Percentiles rank a stretch among this genome's conserved stretches.
Evolutionary conservation across 2,888 invertebrate species (phyloP).

Genomic region (Antheraea assamensis): DNA sequence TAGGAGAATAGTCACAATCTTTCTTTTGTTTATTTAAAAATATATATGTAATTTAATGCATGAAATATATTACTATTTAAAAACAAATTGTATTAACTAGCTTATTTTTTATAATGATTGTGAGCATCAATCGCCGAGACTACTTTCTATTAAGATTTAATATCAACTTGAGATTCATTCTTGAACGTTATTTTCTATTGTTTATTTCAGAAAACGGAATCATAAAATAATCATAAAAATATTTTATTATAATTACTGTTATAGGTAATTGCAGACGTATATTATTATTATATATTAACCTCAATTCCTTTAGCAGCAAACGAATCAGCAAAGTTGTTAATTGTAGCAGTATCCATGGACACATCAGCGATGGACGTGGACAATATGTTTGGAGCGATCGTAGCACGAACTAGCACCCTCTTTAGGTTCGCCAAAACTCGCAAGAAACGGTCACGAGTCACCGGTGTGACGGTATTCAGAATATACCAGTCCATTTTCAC

Average conservation of each 20-base stretch:
- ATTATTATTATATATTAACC: slow-evolving; percentile 51
- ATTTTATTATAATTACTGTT: background rate
- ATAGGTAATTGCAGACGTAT: background rate
- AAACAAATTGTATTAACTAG: too few species aligned
- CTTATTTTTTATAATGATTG: too few species aligned
- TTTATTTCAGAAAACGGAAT: too few species aligned
- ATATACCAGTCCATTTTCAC: slow-evolving; percentile 85
- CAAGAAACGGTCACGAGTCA: slow-evolving; percentile 91
- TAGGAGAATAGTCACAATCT: too few species aligned
- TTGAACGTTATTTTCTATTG: too few species aligned
- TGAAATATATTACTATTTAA: too few species aligned
- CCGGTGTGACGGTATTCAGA: slow-evolving; percentile 51
- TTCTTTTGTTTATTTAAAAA: too few species aligned
- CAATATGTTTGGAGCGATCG: slow-evolving; percentile 82
- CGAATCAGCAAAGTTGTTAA: slow-evolving; percentile 81
- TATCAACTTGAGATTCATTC: too few species aligned
- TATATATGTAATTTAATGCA: too few species aligned
- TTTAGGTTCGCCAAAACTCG: slow-evolving; percentile 92
- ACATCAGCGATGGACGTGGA: slow-evolving; percentile 90
- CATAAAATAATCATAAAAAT: background rate
- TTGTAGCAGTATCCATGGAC: slow-evolving; percentile 91
- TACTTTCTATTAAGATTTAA: too few species aligned
- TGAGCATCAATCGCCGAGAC: too few species aligned
- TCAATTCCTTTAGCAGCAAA: slow-evolving; percentile 90
- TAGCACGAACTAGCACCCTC: slow-evolving; percentile 91